Percentiles rank a stretch among this genome's conserved stretches.
Conservation (phyloP, 2,888 invertebrate genomes). For the Sminthurides aquaticus region DNA sequence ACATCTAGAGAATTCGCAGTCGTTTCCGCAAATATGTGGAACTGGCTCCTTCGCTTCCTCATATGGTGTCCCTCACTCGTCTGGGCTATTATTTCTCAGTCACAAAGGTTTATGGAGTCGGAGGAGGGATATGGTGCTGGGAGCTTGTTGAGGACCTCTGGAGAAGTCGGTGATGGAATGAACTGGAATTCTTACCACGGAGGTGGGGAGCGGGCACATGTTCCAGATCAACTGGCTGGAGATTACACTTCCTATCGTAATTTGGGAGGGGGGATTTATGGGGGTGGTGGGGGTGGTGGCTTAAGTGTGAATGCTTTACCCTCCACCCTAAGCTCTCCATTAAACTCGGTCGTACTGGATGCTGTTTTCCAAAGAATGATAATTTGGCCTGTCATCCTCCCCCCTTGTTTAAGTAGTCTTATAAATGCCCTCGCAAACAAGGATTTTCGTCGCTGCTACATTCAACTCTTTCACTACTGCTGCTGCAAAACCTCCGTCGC, state of each 20-base stretch:
- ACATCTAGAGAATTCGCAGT: constrained; percentile 42
- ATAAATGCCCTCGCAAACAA: constrained; percentile 52
- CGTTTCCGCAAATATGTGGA: constrained; percentile 40
- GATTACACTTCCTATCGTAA: neutral
- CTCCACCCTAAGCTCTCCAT: neutral
- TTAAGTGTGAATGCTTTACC: neutral
- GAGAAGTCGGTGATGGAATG: neutral
- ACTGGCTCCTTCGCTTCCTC: constrained; percentile 36
- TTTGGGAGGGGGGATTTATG: no score
- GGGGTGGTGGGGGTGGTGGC: no score
- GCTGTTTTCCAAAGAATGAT: constrained; percentile 32
- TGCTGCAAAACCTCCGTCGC: constrained; percentile 67
- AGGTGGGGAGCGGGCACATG: neutral
- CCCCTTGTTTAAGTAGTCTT: constrained; percentile 38
- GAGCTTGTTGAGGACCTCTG: neutral
- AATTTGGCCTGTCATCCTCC: constrained; percentile 41
- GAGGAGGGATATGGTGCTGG: neutral
- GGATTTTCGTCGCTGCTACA: constrained; percentile 63
- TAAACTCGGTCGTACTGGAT: neutral
- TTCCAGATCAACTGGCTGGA: neutral
- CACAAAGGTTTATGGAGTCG: constrained; percentile 19
- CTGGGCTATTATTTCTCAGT: constrained; percentile 31
- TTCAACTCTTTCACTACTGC: constrained; percentile 66
- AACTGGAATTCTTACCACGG: neutral
- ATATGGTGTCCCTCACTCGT: constrained; percentile 40